These are phyloP conservation scores for Andrena haemorrhoa DNA, from an alignment of 2,888 invertebrate species.

Conservation along the genomic window DNA sequence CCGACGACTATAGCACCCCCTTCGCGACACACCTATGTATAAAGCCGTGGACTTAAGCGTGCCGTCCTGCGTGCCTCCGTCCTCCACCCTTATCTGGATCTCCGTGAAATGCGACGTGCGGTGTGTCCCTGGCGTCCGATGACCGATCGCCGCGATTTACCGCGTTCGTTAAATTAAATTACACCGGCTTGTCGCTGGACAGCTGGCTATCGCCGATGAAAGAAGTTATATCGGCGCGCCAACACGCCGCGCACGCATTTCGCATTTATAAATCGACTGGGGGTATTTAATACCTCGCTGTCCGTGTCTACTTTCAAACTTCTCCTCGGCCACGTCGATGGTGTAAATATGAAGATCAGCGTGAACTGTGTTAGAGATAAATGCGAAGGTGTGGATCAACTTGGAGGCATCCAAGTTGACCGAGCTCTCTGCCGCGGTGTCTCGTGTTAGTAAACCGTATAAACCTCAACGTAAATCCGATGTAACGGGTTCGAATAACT, in stretches of 20 bases:
- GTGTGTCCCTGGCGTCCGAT: constrained; percentile 44
- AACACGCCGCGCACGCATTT: constrained; percentile 20
- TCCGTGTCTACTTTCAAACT: no score
- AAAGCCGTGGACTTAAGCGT: constrained; percentile 45
- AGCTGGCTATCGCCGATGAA: constrained; percentile 28
- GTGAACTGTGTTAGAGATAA: no score
- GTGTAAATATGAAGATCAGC: no score
- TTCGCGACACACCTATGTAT: constrained; percentile 33
- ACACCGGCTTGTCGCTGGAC: constrained; percentile 47
- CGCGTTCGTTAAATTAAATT: constrained; percentile 63
- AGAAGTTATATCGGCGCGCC: constrained; percentile 24
- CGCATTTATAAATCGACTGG: constrained; percentile 10
- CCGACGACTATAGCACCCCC: constrained; percentile 47
- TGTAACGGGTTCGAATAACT: background rate
- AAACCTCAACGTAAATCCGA: background rate
- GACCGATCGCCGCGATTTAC: constrained; percentile 60
- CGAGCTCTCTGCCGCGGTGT: background rate
- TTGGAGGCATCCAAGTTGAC: background rate
- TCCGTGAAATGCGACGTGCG: constrained; percentile 56
- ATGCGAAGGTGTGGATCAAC: no score
- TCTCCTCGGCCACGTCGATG: no score
- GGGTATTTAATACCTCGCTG: background rate
- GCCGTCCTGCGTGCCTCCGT: constrained; percentile 51
- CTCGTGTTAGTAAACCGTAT: background rate
- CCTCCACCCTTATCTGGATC: constrained; percentile 58